phyloP scores from a whole-genome alignment of 2,113 vertebrate genomes.

The Camelus dromedarius region DNA sequence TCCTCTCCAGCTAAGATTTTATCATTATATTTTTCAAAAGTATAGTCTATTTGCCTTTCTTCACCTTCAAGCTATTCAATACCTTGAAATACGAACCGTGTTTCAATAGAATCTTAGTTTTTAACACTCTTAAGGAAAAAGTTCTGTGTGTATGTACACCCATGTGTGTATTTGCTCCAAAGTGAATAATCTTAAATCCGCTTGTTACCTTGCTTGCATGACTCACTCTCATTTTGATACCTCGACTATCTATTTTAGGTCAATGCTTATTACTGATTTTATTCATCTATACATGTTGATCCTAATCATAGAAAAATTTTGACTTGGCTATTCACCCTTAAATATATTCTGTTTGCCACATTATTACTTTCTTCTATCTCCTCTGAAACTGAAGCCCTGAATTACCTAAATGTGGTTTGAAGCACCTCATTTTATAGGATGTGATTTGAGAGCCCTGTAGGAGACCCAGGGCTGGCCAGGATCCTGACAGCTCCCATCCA shows the following conservation, averaged over 20 bases:
- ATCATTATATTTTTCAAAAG: background rate
- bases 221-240: background rate
- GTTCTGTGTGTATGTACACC: background rate
- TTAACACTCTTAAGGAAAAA: background rate
- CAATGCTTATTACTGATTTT: background rate
- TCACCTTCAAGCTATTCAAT: background rate
- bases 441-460: background rate
- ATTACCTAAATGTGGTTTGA: background rate
- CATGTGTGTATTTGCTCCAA: background rate
- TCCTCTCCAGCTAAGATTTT: background rate
- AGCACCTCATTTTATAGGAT: background rate
- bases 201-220: background rate
- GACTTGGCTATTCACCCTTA: background rate
- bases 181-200: background rate
- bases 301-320: background rate
- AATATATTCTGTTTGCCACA: background rate
- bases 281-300: background rate
- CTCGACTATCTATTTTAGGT: background rate
- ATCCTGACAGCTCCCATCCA: background rate
- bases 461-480: background rate
- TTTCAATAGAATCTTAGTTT: background rate
- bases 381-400: background rate
- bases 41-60: background rate
- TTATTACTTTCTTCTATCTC: background rate
- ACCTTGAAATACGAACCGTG: background rate